Percentiles rank a stretch among this genome's conserved stretches.
Conservation (phyloP, 2,113 vertebrate species). For the Pseudonaja textilis region DNA sequence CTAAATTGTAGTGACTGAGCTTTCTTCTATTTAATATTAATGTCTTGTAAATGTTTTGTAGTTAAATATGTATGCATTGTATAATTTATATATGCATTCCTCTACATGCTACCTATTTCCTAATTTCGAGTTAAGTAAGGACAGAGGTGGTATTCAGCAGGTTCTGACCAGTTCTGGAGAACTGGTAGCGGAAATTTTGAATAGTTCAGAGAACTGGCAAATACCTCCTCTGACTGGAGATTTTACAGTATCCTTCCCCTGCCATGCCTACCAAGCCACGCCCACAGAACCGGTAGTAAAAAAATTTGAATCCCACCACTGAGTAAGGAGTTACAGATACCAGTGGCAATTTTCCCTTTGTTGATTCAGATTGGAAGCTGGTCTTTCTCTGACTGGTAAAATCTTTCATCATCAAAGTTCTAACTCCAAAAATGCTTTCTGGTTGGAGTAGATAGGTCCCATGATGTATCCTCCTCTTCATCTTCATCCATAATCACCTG, state of each 20-base stretch:
- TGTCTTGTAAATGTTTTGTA: not conserved
- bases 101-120: not conserved
- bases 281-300: too few species aligned
- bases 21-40: not conserved
- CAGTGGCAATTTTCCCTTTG: not conserved
- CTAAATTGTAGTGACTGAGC: not conserved
- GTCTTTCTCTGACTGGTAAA: not conserved
- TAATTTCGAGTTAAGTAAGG: not conserved
- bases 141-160: too few species aligned
- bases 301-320: too few species aligned
- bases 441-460: not conserved
- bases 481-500: not conserved
- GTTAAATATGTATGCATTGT: not conserved
- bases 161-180: too few species aligned
- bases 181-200: too few species aligned
- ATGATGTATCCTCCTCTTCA: not conserved
- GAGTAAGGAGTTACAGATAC: not conserved
- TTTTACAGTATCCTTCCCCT: too few species aligned
- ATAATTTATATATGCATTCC: not conserved
- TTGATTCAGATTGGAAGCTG: not conserved
- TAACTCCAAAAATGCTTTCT: not conserved
- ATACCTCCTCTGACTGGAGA: too few species aligned
- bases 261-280: too few species aligned
- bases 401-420: not conserved
- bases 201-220: too few species aligned